Percentiles rank a stretch among this genome's conserved stretches.
Conservation (phyloP, 2,797 vertebrate genomes). For the Saxicola maurus region DNA sequence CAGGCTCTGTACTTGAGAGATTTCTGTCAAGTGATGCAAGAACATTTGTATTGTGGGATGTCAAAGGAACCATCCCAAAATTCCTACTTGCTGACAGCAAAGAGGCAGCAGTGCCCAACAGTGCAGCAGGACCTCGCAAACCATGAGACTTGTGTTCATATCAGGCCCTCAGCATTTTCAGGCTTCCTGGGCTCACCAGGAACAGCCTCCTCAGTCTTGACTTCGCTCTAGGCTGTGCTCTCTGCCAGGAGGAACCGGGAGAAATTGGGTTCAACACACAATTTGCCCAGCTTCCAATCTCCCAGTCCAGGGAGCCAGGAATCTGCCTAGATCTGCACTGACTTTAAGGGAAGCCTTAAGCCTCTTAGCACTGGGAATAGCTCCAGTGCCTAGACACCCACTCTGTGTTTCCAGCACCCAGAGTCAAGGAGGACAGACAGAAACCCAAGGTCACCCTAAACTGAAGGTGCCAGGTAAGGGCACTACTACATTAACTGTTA, state of each 20-base stretch:
- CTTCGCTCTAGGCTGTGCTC: background rate
- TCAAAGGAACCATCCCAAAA: background rate
- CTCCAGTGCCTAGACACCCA: background rate
- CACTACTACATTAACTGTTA: background rate
- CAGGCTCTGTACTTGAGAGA: background rate
- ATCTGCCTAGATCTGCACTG: background rate
- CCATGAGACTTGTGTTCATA: fast-evolving
- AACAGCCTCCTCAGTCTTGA: background rate
- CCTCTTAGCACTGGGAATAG: background rate
- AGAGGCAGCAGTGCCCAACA: background rate
- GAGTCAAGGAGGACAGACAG: background rate
- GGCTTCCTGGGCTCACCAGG: background rate
- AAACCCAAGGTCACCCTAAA: background rate
- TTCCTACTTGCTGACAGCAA: background rate
- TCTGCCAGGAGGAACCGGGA: background rate
- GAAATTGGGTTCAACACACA: background rate
- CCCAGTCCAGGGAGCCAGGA: background rate
- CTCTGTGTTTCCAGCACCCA: background rate
- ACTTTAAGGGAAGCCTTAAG: background rate
- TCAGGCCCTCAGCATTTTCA: background rate
- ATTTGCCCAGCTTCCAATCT: background rate
- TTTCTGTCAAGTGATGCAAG: background rate
- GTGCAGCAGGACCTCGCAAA: background rate
- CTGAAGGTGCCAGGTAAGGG: background rate
- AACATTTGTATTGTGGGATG: background rate